phyloP scores from a whole-genome alignment of 2,113 vertebrate species.

The Oenanthe melanoleuca region DNA sequence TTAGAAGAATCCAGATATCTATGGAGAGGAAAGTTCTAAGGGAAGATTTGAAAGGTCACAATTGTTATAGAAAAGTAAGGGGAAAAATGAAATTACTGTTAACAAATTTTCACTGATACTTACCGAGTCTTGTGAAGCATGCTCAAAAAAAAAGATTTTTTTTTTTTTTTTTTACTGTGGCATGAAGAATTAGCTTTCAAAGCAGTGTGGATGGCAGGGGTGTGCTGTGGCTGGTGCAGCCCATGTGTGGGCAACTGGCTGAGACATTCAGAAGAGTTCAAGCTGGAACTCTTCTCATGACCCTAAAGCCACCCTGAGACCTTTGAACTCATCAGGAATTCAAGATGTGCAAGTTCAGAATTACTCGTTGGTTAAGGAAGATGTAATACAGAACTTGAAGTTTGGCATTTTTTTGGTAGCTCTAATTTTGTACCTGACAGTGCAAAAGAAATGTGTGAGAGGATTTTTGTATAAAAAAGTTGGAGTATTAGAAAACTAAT shows the following conservation, averaged over 20 bases:
- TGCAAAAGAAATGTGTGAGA: background rate
- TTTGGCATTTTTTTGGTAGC: background rate
- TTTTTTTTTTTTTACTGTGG: background rate
- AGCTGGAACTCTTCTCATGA: background rate
- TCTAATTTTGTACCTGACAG: background rate
- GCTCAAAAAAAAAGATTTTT: background rate
- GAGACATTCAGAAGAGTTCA: rapidly evolving
- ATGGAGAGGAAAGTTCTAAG: background rate
- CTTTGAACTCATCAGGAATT: background rate
- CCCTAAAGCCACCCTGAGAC: background rate
- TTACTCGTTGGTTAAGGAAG: background rate
- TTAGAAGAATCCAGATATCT: background rate
- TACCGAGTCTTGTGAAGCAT: background rate
- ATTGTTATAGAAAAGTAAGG: background rate
- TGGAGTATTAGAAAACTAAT: background rate
- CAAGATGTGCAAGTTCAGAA: background rate
- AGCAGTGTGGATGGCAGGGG: background rate
- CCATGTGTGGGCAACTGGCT: rapidly evolving
- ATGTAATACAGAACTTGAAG: background rate
- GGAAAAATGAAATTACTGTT: background rate
- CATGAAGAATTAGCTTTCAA: background rate
- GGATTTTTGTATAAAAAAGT: background rate
- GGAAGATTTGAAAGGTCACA: background rate
- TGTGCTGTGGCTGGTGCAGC: background rate
- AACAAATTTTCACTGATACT: background rate